Evolutionary conservation across 2,113 vertebrate species (phyloP).

Genomic region (Polypterus senegalus): DNA sequence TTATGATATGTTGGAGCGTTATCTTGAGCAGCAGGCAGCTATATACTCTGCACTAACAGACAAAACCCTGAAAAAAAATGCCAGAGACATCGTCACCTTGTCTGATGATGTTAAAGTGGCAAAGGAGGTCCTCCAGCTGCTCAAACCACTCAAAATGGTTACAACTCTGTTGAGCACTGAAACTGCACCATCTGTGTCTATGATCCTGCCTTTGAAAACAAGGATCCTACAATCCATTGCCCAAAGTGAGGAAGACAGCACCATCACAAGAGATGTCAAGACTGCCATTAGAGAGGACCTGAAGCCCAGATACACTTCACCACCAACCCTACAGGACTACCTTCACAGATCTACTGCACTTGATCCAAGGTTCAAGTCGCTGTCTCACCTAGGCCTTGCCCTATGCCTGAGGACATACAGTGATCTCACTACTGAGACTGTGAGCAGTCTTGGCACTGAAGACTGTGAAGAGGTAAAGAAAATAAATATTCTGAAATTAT

Average conservation of each 20-base stretch:
- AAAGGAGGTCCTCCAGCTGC: constrained; percentile 8
- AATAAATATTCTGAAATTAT: not conserved
- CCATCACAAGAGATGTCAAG: constrained; percentile 11
- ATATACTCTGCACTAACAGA: constrained; percentile 11
- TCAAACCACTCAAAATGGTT: constrained; percentile 2
- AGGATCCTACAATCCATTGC: constrained; percentile 1
- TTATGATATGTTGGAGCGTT: constrained; percentile 15
- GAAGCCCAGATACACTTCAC: constrained; percentile 14
- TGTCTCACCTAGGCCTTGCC: constrained; percentile 18
- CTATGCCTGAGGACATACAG: constrained; percentile 17
- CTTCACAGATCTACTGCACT: constrained; percentile 17
- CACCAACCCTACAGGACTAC: constrained; percentile 13
- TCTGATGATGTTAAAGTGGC: constrained; percentile 16
- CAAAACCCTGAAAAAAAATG: constrained; percentile 3
- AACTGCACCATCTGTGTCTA: constrained; percentile 9
- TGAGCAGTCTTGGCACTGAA: constrained; percentile 4
- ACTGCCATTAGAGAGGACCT: constrained; percentile 16
- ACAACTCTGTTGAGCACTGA: constrained; percentile 11
- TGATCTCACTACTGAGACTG: constrained; percentile 23
- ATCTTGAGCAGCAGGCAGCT: constrained; percentile 14
- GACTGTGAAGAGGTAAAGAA: constrained; percentile 18
- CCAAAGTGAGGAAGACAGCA: constrained; percentile 8
- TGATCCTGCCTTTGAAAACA: constrained; percentile 12
- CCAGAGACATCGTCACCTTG: constrained; percentile 5
- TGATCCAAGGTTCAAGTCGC: constrained; percentile 10